Evolutionary conservation across 2,113 vertebrate genomes (phyloP), one percentile per base, ranked within the genome.

Genomic region (Aegotheles bennettii): DNA sequence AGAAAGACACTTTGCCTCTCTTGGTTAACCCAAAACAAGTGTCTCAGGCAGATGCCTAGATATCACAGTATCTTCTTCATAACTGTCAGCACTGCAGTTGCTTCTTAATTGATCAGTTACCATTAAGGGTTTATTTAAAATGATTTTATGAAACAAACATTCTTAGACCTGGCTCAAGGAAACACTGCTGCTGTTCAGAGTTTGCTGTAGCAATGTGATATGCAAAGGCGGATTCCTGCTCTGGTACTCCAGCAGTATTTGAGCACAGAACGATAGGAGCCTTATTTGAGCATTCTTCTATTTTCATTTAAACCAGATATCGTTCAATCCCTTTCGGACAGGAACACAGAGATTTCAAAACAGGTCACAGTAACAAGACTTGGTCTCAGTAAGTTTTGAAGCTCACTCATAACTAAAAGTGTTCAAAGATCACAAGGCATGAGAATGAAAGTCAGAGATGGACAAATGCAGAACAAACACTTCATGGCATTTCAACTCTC

Each of bases 391-490:
- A 73, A 40, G 12, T 94, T 93, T 53, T 50, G 82, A 95, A 90
- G 78, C 56, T 85, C 26, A 0, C 35, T 75, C 31, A 31, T 42
- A 82, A 68, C 19, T 71, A 4, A 40, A 83, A 57, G 64, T 3
- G 20, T 35, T 86, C 2, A 2, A 86, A 6, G 40, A 86, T 54
- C 70, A 80, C 42, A 93, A 79, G 56, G 54, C 68, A 79, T 40
- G 68, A 92, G 64, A 89, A 48, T 28, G 84, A 10, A 69, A 86
- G 43, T 84, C 63, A 86, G 63, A 40, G 56, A 94, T 2, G 14
- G 40, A 84, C 67, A 88, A 80, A 91, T 38, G 35, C 43, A 94
- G 93, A 96, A 53, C 84, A 64, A 95, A 31, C 48, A 59, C 91
- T 87, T 90, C 35, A 33, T 2, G 17, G 26, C 48, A 79, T 61